Percentiles rank a stretch among this genome's conserved stretches.
These are phyloP conservation scores for Hirudinaria manillensis DNA, from an alignment of 2,888 invertebrate species.

Conservation along the genomic window DNA sequence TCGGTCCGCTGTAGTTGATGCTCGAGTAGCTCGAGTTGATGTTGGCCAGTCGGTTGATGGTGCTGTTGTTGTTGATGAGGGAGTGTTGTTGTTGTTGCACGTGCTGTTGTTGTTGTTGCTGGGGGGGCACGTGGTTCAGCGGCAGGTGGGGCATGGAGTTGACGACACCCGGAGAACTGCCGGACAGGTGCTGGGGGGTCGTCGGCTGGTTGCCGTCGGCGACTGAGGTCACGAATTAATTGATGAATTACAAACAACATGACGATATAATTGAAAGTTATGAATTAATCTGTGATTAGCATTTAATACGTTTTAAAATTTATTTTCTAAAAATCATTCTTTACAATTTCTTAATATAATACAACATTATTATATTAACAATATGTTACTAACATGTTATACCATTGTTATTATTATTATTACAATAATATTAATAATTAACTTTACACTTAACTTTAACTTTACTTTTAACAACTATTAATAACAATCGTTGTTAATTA, in stretches of 20 bases:
- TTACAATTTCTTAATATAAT: too few relatives aligned
- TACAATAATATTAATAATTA: too few relatives aligned
- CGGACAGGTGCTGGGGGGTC: conserved; percentile 25
- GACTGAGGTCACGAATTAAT: background rate
- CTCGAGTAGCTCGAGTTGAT: conserved; percentile 27
- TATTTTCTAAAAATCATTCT: too few relatives aligned
- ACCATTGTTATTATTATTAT: too few relatives aligned
- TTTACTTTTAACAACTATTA: too few relatives aligned
- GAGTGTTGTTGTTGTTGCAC: conserved; percentile 24
- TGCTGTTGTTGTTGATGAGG: conserved; percentile 30
- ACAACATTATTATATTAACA: too few relatives aligned
- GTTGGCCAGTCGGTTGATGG: conserved; percentile 21
- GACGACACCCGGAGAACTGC: conserved; percentile 7
- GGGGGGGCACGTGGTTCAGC: conserved; percentile 19
- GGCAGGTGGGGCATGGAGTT: conserved; percentile 30
- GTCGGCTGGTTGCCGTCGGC: conserved; percentile 23
- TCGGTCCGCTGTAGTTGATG: conserved; percentile 16
- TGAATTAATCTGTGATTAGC: too few relatives aligned
- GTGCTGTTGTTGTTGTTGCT: conserved; percentile 1
- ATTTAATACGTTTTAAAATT: too few relatives aligned
- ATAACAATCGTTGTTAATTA: too few relatives aligned
- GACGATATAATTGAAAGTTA: background rate
- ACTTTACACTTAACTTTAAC: too few relatives aligned
- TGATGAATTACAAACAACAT: background rate
- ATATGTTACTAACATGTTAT: too few relatives aligned